Evolutionary conservation across 2,113 vertebrate species (phyloP), one percentile per base, ranked within the genome.

Genomic region (Heterotis niloticus): DNA sequence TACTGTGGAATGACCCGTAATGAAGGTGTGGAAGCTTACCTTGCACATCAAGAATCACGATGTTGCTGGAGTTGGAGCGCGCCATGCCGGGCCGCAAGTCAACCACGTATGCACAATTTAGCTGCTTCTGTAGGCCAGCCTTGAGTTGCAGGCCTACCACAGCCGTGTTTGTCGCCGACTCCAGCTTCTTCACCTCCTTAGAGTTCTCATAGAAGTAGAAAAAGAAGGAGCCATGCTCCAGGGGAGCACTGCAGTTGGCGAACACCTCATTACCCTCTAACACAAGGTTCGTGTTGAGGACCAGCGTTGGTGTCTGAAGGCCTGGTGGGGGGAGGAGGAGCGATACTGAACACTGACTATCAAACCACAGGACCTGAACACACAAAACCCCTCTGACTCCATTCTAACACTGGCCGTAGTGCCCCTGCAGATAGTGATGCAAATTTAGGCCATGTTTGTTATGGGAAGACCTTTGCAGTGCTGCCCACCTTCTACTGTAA

Each of bases 401-500:
- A 44, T 44, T 44, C 34, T 44, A 44, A 44, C 34, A 44, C 34
- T 4, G 34, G 7, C 34, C 34, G 2, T 7, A 44, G 2, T 44
- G 7, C 34, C 7, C 3, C 34, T 44, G 34, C 34, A 44, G 34
- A 44, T 44, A 44, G 34, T 44, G 34, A 44, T 44, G 34, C 34
- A 44, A 44, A 7, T 44, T 44, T 2, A 44, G 34, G 34, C 34
- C 34, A 44, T 44, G 7, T 44, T 44, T 44, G 34, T 44, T 44
- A 44, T 7, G 7, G 34, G 34, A 44, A 44, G 59, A 1, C 1
- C 5, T 23, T 17, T 18, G 24, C 1, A 13, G 34, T 34, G 12
- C 4, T 26, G 71, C 56, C 23, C 60, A 92, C 92, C 92, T 86
- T 79, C 83, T 0, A 93, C 89, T 4, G 11, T 83, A 51, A 93